Evolutionary conservation across 2,888 invertebrate genomes (phyloP), one percentile per base, ranked within the genome.

Genomic region (Podabrus alpinus): DNA sequence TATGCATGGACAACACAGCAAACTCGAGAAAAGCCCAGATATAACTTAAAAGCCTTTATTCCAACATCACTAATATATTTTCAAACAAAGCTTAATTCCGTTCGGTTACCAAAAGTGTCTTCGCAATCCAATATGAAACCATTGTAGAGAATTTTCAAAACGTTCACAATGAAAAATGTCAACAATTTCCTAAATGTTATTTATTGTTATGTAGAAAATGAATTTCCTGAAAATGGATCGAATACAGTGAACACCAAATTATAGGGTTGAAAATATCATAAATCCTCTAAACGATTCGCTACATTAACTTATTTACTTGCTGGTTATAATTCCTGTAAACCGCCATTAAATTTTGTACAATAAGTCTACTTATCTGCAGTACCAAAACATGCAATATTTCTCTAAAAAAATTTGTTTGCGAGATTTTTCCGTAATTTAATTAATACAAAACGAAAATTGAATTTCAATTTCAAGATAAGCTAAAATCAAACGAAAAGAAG

Each of bases 271-370:
- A 75, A 67, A 75, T 71, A 60, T 75, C 68, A 75, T 72, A 75
- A 75, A 75, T 75, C 75, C 72, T 72, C 69, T 11, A 68, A 72
- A 59, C 75, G 75, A 72, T 75, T 71, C 75, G 72, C 71, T 75
- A 71, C 75, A 75, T 75, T 75, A 75, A 69, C 75, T 72, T 68
- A 72, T 72, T 72, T 64, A 64, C 72, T 72, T 62, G 68, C 21
- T 45, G 69, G 67, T 59, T 69, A 29, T 69, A 75, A 72, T 75
- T 71, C 69, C 25, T 69, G 59, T 45, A 75, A 75, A 75, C 66
- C 69, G 72, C 72, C 69, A 75, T 75, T 72, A 72, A 69, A 75
- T 72, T 75, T 72, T 72, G 60, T 24, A 69, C 64, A 72, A 24
- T 19, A 71, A 64, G n/a, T 61, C 13, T 21, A n/a, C 21, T 62